Percentiles rank a stretch among this genome's conserved stretches.
Evolutionary conservation across 2,113 vertebrate genomes (phyloP).

Genomic region (Numida meleagris): DNA sequence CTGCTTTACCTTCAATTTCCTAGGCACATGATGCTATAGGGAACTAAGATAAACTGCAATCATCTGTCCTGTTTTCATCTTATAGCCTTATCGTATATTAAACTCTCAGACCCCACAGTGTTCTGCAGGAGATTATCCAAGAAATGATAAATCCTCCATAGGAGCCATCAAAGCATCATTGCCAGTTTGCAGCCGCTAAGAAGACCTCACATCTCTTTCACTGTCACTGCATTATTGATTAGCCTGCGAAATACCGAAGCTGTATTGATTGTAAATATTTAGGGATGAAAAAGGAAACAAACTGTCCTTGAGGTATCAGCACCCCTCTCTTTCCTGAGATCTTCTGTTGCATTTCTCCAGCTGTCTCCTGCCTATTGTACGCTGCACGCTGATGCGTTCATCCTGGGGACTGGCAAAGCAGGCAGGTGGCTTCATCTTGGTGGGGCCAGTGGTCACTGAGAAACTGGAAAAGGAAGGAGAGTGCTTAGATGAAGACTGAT

Average conservation of each 20-base stretch:
- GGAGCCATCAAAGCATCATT: constrained; percentile 50
- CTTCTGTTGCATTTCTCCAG: not conserved
- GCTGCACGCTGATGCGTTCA: not conserved
- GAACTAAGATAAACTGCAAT: constrained; percentile 18
- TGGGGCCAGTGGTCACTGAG: not conserved
- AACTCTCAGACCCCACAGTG: constrained; percentile 6
- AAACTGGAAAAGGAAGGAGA: not conserved
- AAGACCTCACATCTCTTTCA: constrained; percentile 51
- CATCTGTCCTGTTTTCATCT: not conserved
- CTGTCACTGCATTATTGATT: constrained; percentile 64
- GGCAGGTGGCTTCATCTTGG: not conserved
- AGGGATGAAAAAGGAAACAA: constrained; percentile 46
- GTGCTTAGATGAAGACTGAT: not conserved
- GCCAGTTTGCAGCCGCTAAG: not conserved
- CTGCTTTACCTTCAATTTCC: constrained; percentile 5
- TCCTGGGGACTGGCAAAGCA: not conserved
- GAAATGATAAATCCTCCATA: constrained; percentile 37
- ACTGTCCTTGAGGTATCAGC: constrained; percentile 9
- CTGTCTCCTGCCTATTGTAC: not conserved
- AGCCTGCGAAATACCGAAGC: constrained; percentile 29
- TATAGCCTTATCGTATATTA: not conserved
- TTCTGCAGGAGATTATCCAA: constrained; percentile 52
- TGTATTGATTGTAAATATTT: constrained; percentile 66
- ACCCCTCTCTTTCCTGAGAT: not conserved
- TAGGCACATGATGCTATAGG: not conserved